Percentiles rank a stretch among this genome's conserved stretches.
Evolutionary conservation across 92 coral and sea anemone species (phyloP).

Genomic region (Palythoa caribaeorum): DNA sequence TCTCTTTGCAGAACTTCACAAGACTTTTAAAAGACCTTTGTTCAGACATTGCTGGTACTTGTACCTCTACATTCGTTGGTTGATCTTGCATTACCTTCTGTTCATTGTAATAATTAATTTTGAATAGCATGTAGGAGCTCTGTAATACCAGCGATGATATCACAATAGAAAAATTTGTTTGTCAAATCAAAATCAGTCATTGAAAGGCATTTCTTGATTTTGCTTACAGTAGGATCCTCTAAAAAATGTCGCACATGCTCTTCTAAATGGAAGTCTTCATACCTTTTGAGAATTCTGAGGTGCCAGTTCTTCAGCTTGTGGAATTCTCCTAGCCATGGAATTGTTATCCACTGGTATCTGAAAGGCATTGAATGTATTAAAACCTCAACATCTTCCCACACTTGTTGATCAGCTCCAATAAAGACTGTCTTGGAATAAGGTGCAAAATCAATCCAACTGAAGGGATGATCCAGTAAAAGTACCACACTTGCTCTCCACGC

Average conservation of each 20-base stretch:
- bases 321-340: conserved; percentile 55
- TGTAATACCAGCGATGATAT: conserved; percentile 49
- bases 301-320: conserved; percentile 50
- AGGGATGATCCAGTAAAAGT: conserved; percentile 46
- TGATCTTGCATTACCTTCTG: conserved; percentile 4
- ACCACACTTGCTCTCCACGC: conserved; percentile 20
- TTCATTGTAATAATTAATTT: neutral
- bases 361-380: conserved; percentile 36
- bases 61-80: neutral
- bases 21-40: conserved; percentile 1
- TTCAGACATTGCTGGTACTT: neutral
- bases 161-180: conserved; percentile 45
- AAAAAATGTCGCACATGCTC: conserved; percentile 46
- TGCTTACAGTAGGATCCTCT: conserved; percentile 25
- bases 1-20: conserved; percentile 11
- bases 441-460: conserved; percentile 47
- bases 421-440: conserved; percentile 39
- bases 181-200: conserved; percentile 50
- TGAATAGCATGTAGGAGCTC: neutral
- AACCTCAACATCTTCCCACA: conserved; percentile 47
- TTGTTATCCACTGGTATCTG: conserved; percentile 54
- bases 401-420: conserved; percentile 50
- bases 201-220: conserved; percentile 23
- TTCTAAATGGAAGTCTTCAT: conserved; percentile 50
- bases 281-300: conserved; percentile 44